Base-by-base conservation (phyloP, 2,113 vertebrate species). In the Neomonachus schauinslandi region DNA sequence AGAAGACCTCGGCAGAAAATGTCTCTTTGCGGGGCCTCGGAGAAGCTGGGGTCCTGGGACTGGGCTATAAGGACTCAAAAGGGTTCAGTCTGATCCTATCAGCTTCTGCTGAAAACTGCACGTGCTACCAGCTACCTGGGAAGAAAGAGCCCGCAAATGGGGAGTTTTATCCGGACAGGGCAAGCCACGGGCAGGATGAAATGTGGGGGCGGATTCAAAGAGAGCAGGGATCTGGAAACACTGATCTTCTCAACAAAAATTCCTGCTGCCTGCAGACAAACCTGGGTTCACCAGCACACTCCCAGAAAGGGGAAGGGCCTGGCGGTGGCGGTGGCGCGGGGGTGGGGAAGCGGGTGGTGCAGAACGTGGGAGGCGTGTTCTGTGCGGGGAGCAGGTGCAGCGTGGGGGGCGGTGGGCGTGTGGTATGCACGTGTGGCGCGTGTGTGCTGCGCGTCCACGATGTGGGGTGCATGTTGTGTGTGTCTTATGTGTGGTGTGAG, bases 251-350 rank as follows among this genome's bases (percentile, higher is more conserved):
- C 28, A 67, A 84, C 69, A 92, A 69, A 93, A 51, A 36, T 39
- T 83, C 72, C 26, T 59, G 7, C 24, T 12, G 18, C 11, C 14
- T 76, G 46, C 28, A 33, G 36, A 76, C 12, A 65, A 89, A 63
- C 51, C 12, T 22, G n/a, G 49, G 13, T 14, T 21, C 49, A 19
- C 5, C 2, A 0, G 63, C 69, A 82, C 65, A 33, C 94, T 92
- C 61, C 42, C 36, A 57, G 36, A 97, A 94, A 88, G 76, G 71
- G 92, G 81, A 96, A 97, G 94, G 65, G 83, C 84, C 61, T 72
- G 51, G 28, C 8, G 4, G 4, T 3, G 33, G 14, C 12, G 71
- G 19, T 12, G 15, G 16, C 15, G 19, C 12, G 7, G 16, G 24
- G 33, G 72, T 11, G 0, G 71, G 36, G 49, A 95, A 39, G 72